Evolutionary conservation across 1,140 invertebrate species (phyloP), one percentile per base, ranked within the genome.

Genomic region (Drosophila bocqueti): DNA sequence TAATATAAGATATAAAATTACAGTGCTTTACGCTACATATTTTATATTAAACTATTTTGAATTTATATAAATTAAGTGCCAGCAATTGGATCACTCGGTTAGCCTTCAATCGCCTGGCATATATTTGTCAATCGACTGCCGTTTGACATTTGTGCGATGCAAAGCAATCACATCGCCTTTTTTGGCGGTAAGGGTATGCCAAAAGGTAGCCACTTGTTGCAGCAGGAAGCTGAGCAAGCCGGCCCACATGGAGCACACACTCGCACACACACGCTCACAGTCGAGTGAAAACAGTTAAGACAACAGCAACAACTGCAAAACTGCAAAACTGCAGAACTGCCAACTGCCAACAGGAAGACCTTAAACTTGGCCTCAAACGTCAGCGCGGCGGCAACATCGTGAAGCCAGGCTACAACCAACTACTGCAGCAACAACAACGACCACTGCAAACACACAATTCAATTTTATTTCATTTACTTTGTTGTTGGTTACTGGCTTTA

Each of bases 381-480:
- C 82, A 77, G 71, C 75, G 66, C 75, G 66, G 79, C 83, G 61
- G 83, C 72, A 80, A 83, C 84, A 79, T 85, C 83, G 81, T 85
- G 81, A 85, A 81, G 57, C 64, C 71, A 75, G 50, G 46, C 64
- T 29, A 55, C 55, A 73, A 38, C 34, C 29, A 54, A 54, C 50
- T 6, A 31, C 49, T 18, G 29, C 49, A 40, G 67, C 64, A 69
- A 29, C 55, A 40, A 42, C 55, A 77, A 55, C 62, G 45, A 61
- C 75, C 71, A 66, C 79, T 73, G 76, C 83, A 89, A 87, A 89
- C 85, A 89, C 85, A 90, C 84, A 89, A 89, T 87, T 87, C 84
- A 87, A 87, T 87, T 87, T 87, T 87, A 87, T 87, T 87, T 87
- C 84, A 87, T 87, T 87, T 87, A 89, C 84, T 79, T 79, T 79